These are phyloP conservation scores for Bombus superbus DNA, from an alignment of 1,140 invertebrate genomes.

Conservation along the genomic window DNA sequence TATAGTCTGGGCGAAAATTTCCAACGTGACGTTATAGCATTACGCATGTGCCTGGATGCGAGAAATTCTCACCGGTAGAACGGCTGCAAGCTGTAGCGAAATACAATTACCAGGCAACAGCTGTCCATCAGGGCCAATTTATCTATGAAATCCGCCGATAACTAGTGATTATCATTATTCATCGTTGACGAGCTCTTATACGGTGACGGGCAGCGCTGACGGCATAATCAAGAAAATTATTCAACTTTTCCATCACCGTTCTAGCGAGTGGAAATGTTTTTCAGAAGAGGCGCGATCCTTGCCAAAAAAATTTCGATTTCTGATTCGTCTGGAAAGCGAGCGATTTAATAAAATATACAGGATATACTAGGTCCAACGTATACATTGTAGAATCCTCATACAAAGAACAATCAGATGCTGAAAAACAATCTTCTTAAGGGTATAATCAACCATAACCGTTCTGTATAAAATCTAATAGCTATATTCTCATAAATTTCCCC, in stretches of 20 bases:
- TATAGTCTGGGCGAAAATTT: neutral
- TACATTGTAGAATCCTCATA: no score
- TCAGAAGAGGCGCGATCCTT: no score
- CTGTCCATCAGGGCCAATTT: conserved; percentile 56
- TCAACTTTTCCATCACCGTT: neutral
- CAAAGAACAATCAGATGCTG: no score
- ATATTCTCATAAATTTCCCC: neutral
- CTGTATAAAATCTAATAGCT: no score
- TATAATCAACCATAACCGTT: no score
- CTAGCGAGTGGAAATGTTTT: neutral
- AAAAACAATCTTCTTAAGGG: no score
- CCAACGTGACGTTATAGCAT: neutral
- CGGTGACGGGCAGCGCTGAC: neutral
- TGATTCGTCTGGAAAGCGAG: neutral
- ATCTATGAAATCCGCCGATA: conserved; percentile 55
- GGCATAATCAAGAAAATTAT: conserved; percentile 48
- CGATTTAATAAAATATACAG: no score
- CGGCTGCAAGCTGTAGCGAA: conserved; percentile 46
- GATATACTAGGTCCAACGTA: no score
- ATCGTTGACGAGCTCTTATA: conserved; percentile 50
- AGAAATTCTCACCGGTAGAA: conserved; percentile 27
- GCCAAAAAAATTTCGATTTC: neutral
- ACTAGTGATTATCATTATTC: conserved; percentile 57
- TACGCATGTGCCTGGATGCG: conserved; percentile 30
- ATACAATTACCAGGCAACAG: conserved; percentile 55